Percentiles rank a stretch among this genome's conserved stretches.
Conservation (phyloP, 2,888 invertebrate species). For the Eueremaeus valkanovi region DNA sequence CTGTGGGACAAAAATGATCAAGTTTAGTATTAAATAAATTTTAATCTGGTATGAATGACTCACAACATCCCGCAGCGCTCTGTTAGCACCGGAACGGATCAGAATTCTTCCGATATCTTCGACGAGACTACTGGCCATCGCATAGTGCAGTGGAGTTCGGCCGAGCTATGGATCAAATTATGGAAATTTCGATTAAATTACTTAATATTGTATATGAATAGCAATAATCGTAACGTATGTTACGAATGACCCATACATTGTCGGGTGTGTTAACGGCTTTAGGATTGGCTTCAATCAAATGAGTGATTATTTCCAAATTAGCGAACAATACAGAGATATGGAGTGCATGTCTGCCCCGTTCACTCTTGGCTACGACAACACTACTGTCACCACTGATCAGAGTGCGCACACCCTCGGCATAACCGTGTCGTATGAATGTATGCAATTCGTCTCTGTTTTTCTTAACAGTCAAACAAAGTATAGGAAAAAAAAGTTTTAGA, state of each 20-base stretch:
- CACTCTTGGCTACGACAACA: constrained; percentile 50
- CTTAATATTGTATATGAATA: no score
- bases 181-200: background rate
- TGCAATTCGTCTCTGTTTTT: constrained; percentile 46
- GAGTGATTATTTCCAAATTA: constrained; percentile 51
- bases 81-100: constrained; percentile 75
- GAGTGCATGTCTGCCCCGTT: constrained; percentile 48
- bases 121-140: constrained; percentile 62
- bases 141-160: constrained; percentile 77
- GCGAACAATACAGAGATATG: constrained; percentile 52
- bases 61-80: constrained; percentile 74
- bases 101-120: constrained; percentile 74
- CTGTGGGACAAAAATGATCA: no score
- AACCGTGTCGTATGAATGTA: constrained; percentile 45
- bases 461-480: constrained; percentile 42
- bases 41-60: constrained; percentile 46
- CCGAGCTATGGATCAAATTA: constrained; percentile 63
- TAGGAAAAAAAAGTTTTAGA: background rate
- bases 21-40: background rate
- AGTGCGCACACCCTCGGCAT: constrained; percentile 43
- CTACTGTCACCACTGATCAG: constrained; percentile 41
- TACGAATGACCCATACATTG: constrained; percentile 67
- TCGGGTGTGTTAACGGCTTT: constrained; percentile 73
- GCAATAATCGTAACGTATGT: no score
- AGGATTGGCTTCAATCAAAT: constrained; percentile 43